Evolutionary conservation across 1,140 invertebrate genomes (phyloP).

Genomic region (Drosophila albomicans): DNA sequence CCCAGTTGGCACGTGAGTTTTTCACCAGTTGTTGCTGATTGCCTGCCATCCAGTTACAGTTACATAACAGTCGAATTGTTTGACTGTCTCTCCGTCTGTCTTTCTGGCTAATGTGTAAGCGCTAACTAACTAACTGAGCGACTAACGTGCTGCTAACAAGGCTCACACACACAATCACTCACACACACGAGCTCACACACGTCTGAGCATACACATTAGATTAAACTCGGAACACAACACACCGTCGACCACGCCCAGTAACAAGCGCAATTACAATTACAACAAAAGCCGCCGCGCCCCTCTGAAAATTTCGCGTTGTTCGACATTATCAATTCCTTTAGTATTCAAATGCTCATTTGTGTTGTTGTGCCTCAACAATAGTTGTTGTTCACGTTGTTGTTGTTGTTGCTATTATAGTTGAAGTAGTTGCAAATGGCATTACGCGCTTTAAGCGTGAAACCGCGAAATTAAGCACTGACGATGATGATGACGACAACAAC

Average conservation of each 20-base stretch:
- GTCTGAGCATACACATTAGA: constrained; percentile 22
- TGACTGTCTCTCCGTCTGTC: constrained; percentile 4
- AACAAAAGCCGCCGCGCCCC: constrained; percentile 54
- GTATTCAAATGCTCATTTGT: constrained; percentile 73
- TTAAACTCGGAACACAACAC: constrained; percentile 32
- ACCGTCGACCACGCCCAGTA: constrained; percentile 47
- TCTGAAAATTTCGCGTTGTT: constrained; percentile 33
- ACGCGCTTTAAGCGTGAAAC: constrained; percentile 69
- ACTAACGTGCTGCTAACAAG: constrained; percentile 59
- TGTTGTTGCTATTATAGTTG: constrained; percentile 16
- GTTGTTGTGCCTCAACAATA: constrained; percentile 7
- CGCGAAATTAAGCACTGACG: constrained; percentile 72
- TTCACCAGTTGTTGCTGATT: constrained; percentile 48
- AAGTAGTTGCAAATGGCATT: constrained; percentile 45
- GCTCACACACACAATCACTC: constrained; percentile 28
- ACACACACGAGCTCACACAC: constrained; percentile 19
- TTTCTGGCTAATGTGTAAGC: constrained; percentile 49
- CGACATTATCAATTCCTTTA: constrained; percentile 77
- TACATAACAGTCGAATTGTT: constrained; percentile 19
- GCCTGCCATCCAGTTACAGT: constrained; percentile 29
- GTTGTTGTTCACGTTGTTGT: constrained; percentile 8
- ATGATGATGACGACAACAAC: constrained; percentile 31
- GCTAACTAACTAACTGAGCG: constrained; percentile 67
- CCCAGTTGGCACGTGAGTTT: constrained; percentile 46
- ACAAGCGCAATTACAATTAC: constrained; percentile 62